phyloP scores from a whole-genome alignment of 2,888 invertebrate species.

The Melipona bicolor region DNA sequence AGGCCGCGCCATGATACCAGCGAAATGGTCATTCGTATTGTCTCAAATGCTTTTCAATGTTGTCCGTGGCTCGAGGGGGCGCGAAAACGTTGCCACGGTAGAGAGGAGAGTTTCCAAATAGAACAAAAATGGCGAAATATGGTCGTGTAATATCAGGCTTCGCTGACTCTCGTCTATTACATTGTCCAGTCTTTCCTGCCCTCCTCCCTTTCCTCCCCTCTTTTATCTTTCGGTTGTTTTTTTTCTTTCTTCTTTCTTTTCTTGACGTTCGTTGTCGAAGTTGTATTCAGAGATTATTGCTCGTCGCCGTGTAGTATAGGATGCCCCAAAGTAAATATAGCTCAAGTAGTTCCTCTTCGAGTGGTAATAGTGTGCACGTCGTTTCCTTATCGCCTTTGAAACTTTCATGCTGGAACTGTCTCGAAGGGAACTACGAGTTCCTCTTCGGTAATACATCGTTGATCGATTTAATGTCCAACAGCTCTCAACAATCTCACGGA shows the following conservation, averaged over 20 bases:
- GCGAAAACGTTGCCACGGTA: neutral
- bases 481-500: no score
- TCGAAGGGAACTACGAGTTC: no score
- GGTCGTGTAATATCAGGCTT: slow-evolving; percentile 10
- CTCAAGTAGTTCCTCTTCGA: neutral
- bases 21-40: slow-evolving; percentile 34
- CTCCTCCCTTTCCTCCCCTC: neutral
- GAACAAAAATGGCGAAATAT: slow-evolving; percentile 33
- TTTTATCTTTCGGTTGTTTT: neutral
- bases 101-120: neutral
- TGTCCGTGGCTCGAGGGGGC: neutral
- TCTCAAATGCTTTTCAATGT: slow-evolving; percentile 31
- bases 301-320: neutral
- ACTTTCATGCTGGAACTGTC: neutral
- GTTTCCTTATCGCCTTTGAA: neutral
- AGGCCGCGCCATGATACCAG: slow-evolving; percentile 3
- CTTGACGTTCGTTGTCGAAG: neutral
- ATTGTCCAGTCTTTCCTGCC: neutral
- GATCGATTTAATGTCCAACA: neutral
- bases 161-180: neutral
- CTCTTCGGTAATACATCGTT: neutral
- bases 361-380: neutral
- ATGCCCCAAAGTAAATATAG: neutral
- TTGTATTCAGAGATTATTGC: neutral
- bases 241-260: no score